These are phyloP conservation scores for Coranthus polyacanthus DNA, from an alignment of 2,797 vertebrate genomes.

Conservation along the genomic window DNA sequence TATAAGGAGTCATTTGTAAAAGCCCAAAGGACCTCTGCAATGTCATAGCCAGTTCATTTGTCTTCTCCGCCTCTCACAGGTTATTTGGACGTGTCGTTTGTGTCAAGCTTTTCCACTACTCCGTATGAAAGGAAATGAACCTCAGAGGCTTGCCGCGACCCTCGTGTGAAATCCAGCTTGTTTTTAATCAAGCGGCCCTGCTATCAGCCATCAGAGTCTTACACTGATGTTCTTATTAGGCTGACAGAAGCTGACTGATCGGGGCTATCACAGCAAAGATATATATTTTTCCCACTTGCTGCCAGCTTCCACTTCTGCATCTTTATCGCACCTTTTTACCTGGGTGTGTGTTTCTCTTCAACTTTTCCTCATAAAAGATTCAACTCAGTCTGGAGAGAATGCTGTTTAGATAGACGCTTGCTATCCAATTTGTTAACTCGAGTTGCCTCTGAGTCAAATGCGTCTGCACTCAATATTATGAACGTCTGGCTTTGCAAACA, in stretches of 20 bases:
- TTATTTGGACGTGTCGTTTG: slow-evolving; percentile 73
- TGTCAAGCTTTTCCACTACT: slow-evolving; percentile 62
- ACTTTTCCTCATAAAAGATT: slow-evolving; percentile 57
- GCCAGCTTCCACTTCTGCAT: slow-evolving; percentile 38
- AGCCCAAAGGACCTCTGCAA: slow-evolving; percentile 73
- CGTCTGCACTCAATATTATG: slow-evolving; percentile 31
- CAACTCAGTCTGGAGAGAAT: slow-evolving; percentile 37
- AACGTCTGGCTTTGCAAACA: slow-evolving; percentile 29
- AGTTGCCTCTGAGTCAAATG: slow-evolving; percentile 48
- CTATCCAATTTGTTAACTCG: slow-evolving; percentile 50
- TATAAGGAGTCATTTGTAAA: slow-evolving; percentile 82
- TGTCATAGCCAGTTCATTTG: slow-evolving; percentile 77
- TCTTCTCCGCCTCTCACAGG: slow-evolving; percentile 67
- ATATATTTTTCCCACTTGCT: slow-evolving; percentile 37
- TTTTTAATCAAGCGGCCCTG: slow-evolving; percentile 76
- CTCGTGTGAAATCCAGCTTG: slow-evolving; percentile 44
- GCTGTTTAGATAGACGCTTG: slow-evolving; percentile 46
- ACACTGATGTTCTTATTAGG: slow-evolving; percentile 75
- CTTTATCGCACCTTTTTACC: slow-evolving; percentile 49
- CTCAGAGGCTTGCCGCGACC: slow-evolving; percentile 44
- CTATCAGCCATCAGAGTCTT: slow-evolving; percentile 68
- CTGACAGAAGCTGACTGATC: slow-evolving; percentile 64
- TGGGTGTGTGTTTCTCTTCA: slow-evolving; percentile 30
- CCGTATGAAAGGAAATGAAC: slow-evolving; percentile 73
- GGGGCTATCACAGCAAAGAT: slow-evolving; percentile 36